These are phyloP conservation scores for Drosophila anomelani DNA, from an alignment of 2,888 invertebrate species.

Conservation along the genomic window DNA sequence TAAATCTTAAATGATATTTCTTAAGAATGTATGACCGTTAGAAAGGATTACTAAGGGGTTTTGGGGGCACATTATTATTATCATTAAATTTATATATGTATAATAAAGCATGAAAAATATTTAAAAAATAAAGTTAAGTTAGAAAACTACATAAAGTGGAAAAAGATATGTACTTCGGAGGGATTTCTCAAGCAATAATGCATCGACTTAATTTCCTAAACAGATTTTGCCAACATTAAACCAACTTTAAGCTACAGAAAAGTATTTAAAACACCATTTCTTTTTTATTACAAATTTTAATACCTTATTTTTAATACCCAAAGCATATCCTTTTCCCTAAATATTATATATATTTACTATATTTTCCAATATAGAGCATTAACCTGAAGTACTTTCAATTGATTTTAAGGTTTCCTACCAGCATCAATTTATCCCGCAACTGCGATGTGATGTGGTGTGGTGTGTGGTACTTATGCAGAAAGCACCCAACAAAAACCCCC, in stretches of 20 bases:
- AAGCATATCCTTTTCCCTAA: not conserved
- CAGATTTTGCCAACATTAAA: not conserved
- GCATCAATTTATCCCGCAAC: constrained; percentile 26
- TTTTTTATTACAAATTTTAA: not conserved
- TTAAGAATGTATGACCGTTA: not conserved
- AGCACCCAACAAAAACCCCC: constrained; percentile 15
- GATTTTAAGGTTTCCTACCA: constrained; percentile 29
- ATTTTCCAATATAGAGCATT: constrained; percentile 3
- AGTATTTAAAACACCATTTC: not conserved
- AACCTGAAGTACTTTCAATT: constrained; percentile 27
- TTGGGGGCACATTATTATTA: not conserved
- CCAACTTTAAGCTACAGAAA: not conserved
- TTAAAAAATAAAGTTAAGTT: no score
- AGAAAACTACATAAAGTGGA: no score
- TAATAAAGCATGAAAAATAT: no score
- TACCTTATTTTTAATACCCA: not conserved
- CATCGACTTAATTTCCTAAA: not conserved
- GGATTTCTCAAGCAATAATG: not conserved
- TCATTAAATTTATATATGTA: no score
- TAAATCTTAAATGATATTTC: not conserved
- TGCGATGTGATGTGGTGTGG: not conserved
- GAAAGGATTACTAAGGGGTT: not conserved
- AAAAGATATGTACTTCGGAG: not conserved
- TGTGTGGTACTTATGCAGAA: constrained; percentile 16
- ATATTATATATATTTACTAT: not conserved